Percentiles rank a stretch among this genome's conserved stretches.
phyloP scores from a whole-genome alignment of 92 coral and sea anemone genomes.

The Epizoanthus stellaris region DNA sequence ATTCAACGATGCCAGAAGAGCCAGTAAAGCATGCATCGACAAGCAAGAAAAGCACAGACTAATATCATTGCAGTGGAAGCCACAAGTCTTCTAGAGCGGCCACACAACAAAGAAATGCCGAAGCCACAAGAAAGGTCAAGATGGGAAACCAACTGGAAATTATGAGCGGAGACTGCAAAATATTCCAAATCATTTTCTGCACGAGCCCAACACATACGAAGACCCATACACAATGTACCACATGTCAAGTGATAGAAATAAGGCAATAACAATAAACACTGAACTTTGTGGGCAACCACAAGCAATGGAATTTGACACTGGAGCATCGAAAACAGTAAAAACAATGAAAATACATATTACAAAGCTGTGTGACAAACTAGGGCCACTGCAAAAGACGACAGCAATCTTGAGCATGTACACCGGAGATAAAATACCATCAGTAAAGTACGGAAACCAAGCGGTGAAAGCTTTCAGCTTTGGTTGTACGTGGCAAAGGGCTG shows the following conservation, averaged over 20 bases:
- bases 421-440: slow-evolving; percentile 55
- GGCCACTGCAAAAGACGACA: slow-evolving; percentile 23
- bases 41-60: not conserved
- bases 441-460: slow-evolving; percentile 36
- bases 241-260: slow-evolving; percentile 20
- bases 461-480: slow-evolving; percentile 28
- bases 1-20: too few relatives aligned
- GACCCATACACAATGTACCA: slow-evolving; percentile 60
- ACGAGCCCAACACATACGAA: slow-evolving; percentile 17
- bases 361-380: slow-evolving; percentile 31
- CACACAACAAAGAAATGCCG: slow-evolving; percentile 50
- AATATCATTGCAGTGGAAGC: slow-evolving; percentile 49
- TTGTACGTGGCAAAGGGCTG: slow-evolving; percentile 63
- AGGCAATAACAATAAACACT: slow-evolving; percentile 44
- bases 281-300: slow-evolving; percentile 39
- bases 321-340: slow-evolving; percentile 46
- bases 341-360: slow-evolving; percentile 46
- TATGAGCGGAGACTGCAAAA: not conserved
- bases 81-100: slow-evolving; percentile 56
- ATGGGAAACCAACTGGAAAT: not conserved
- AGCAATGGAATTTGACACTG: slow-evolving; percentile 65
- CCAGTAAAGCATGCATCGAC: too few relatives aligned
- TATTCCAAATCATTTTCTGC: not conserved
- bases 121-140: slow-evolving; percentile 14
- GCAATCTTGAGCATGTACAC: slow-evolving; percentile 64